Evolutionary conservation across 2,113 vertebrate genomes (phyloP).

Genomic region (Caretta caretta): DNA sequence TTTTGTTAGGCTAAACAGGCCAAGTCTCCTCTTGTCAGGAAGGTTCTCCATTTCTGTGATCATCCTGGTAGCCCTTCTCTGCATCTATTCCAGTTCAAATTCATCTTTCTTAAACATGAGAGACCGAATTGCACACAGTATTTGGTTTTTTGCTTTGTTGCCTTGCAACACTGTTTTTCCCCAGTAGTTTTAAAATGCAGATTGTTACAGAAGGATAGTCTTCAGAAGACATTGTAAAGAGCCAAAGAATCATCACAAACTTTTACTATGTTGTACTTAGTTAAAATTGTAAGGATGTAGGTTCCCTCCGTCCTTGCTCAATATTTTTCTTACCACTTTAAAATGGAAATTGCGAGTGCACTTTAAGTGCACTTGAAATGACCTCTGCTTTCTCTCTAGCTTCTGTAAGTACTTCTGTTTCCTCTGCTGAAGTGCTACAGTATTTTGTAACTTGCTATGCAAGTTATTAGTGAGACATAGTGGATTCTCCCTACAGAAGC

Average conservation of each 20-base stretch:
- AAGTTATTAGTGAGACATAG: background rate
- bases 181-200: background rate
- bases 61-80: background rate
- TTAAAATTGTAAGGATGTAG: background rate
- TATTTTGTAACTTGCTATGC: background rate
- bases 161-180: background rate
- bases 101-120: background rate
- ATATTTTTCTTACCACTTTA: background rate
- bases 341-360: constrained; percentile 26
- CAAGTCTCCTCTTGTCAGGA: background rate
- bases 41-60: background rate
- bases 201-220: background rate
- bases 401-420: background rate
- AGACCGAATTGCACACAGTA: background rate
- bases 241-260: constrained; percentile 36
- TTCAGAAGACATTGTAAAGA: background rate
- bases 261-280: background rate
- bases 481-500: background rate
- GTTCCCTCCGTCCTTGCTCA: constrained; percentile 1
- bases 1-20: background rate
- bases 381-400: background rate
- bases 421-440: rapidly evolving
- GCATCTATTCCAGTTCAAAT: background rate
- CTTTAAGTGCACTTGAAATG: constrained; percentile 10
- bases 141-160: background rate